Conservation (phyloP, 2,113 vertebrate species). For the Forbesichthys agassizii region DNA sequence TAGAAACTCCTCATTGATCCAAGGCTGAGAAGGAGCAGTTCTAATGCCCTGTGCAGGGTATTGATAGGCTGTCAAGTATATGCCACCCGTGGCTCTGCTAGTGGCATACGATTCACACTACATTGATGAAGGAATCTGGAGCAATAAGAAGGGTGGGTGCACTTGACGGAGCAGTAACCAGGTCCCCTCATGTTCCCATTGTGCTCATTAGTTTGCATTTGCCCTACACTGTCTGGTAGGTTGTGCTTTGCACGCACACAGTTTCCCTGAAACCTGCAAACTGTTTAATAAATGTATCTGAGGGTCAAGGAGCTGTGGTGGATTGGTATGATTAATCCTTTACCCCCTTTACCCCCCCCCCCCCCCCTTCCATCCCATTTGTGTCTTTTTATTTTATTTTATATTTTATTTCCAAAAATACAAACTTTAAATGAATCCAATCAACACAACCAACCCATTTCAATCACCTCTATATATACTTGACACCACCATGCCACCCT, state of each 20-base stretch:
- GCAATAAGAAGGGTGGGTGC: neutral
- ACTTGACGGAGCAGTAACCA: neutral
- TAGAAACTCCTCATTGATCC: constrained; percentile 20
- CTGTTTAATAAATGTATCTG: constrained; percentile 72
- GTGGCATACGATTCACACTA: constrained; percentile 17
- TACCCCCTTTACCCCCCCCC: constrained; percentile 27
- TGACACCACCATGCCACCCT: constrained; percentile 10
- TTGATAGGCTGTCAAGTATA: constrained; percentile 11
- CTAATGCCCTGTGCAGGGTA: constrained; percentile 12
- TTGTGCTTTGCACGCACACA: constrained; percentile 25
- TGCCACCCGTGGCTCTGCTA: constrained; percentile 9
- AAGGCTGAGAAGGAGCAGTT: neutral
- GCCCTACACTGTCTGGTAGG: constrained; percentile 10
- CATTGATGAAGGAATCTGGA: constrained; percentile 35
- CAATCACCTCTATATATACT: neutral
- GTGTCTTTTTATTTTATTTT: constrained; percentile 53
- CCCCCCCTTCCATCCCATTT: neutral
- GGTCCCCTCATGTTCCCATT: constrained; percentile 1
- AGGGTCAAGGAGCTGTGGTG: constrained; percentile 78
- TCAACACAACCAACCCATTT: constrained; percentile 28
- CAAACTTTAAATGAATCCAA: constrained; percentile 28
- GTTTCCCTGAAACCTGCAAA: constrained; percentile 11
- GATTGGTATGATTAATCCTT: constrained; percentile 86
- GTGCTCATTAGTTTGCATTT: constrained; percentile 14
- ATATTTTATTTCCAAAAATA: constrained; percentile 61